Percentiles rank a stretch among this genome's conserved stretches.
phyloP scores from a whole-genome alignment of 1,140 invertebrate genomes.

The Ylistrum balloti region DNA sequence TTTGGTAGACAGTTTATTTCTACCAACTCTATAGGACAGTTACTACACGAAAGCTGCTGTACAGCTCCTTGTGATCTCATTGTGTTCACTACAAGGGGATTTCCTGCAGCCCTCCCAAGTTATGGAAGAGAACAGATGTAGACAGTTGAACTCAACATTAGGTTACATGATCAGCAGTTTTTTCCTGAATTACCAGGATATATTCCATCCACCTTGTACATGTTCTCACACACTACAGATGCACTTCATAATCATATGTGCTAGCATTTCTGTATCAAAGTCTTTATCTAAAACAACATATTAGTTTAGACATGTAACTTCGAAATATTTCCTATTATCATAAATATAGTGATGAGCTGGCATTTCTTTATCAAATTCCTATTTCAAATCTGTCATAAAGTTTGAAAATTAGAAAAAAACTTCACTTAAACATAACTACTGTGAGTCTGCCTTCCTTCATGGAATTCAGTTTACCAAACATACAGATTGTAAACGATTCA shows the following conservation, averaged over 20 bases:
- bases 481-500: too few species aligned
- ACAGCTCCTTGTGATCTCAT: neutral
- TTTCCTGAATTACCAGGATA: neutral
- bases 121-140: slow-evolving; percentile 6
- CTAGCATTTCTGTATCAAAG: neutral
- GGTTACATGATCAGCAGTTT: too few species aligned
- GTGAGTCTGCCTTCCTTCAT: too few species aligned
- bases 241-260: neutral
- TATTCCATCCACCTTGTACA: neutral
- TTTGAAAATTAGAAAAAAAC: too few species aligned
- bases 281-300: too few species aligned
- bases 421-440: too few species aligned
- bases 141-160: neutral
- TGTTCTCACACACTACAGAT: neutral
- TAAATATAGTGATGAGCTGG: too few species aligned
- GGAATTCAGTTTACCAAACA: too few species aligned
- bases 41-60: neutral
- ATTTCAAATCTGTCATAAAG: too few species aligned
- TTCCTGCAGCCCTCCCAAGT: neutral
- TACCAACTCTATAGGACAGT: neutral
- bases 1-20: neutral
- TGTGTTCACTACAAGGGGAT: slow-evolving; percentile 18
- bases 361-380: too few species aligned
- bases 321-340: too few species aligned
- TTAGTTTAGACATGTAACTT: too few species aligned